These are phyloP conservation scores for Capitella teleta DNA, from an alignment of 1,140 invertebrate genomes.

Conservation along the genomic window DNA sequence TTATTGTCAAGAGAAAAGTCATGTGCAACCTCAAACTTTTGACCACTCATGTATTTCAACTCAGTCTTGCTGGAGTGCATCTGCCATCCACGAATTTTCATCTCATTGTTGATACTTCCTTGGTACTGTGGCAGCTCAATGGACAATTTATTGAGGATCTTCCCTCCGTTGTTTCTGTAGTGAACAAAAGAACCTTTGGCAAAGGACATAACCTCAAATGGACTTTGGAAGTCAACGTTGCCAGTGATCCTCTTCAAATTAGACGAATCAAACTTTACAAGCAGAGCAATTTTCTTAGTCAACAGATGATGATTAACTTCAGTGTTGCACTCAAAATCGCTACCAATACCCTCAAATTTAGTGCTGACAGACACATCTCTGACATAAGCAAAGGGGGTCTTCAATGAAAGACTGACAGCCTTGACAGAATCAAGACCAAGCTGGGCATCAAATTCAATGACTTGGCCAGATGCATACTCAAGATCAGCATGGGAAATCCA, in stretches of 20 bases:
- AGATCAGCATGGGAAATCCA: not conserved
- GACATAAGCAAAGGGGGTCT: not conserved
- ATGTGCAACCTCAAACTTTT: conserved; percentile 3
- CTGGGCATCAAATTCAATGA: not conserved
- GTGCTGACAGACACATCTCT: too few relatives aligned
- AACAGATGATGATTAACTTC: not conserved
- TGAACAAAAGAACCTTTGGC: not conserved
- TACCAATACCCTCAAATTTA: not conserved
- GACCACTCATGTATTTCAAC: not conserved
- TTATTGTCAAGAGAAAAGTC: not conserved
- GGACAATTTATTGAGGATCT: not conserved
- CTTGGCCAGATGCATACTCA: not conserved
- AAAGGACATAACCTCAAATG: not conserved
- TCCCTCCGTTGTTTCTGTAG: not conserved
- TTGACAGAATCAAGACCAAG: not conserved
- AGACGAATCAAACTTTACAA: not conserved
- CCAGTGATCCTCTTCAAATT: not conserved
- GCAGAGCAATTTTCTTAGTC: not conserved
- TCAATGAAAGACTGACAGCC: not conserved
- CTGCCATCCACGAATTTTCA: not conserved
- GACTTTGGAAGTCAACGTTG: not conserved
- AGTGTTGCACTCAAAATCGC: not conserved
- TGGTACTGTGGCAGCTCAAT: not conserved
- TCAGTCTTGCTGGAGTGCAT: not conserved
- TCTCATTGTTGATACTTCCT: not conserved